phyloP scores from a whole-genome alignment of 2,888 invertebrate genomes.

The Pteria penguin region DNA sequence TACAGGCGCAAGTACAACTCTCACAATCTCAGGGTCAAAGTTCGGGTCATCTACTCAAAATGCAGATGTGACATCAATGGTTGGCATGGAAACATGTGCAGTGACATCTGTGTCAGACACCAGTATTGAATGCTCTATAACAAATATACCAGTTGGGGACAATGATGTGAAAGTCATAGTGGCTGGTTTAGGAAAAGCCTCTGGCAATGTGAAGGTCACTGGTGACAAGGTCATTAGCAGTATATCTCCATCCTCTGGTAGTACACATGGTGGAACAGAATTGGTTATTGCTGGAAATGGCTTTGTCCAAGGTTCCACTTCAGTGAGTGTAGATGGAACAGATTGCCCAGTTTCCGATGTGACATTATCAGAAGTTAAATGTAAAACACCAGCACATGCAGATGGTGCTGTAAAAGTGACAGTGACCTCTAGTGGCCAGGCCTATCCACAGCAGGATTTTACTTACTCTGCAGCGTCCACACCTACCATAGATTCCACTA shows the following conservation, averaged over 20 bases:
- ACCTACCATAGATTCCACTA: conserved; percentile 52
- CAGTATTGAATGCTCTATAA: conserved; percentile 56
- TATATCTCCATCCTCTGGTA: conserved; percentile 58
- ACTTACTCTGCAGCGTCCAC: conserved; percentile 52
- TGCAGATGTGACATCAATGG: conserved; percentile 38
- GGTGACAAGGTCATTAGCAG: conserved; percentile 49
- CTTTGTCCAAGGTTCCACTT: conserved; percentile 45
- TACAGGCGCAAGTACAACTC: conserved; percentile 43
- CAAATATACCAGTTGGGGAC: conserved; percentile 60
- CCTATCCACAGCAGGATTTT: conserved; percentile 53
- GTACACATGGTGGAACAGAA: conserved; percentile 56
- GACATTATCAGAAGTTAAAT: conserved; percentile 53
- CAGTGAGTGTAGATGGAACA: conserved; percentile 56
- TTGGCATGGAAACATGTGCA: conserved; percentile 64
- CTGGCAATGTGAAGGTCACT: conserved; percentile 42
- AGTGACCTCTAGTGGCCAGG: conserved; percentile 55
- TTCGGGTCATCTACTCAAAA: conserved; percentile 40
- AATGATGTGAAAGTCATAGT: conserved; percentile 49
- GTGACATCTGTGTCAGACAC: conserved; percentile 52
- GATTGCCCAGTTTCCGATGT: conserved; percentile 50
- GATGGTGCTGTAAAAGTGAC: conserved; percentile 49
- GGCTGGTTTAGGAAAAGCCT: conserved; percentile 36
- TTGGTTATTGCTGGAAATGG: conserved; percentile 59
- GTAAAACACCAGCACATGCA: conserved; percentile 54
- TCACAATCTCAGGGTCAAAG: conserved; percentile 56